phyloP scores from a whole-genome alignment of 2,888 invertebrate species.

The Zygogramma bicolorata region DNA sequence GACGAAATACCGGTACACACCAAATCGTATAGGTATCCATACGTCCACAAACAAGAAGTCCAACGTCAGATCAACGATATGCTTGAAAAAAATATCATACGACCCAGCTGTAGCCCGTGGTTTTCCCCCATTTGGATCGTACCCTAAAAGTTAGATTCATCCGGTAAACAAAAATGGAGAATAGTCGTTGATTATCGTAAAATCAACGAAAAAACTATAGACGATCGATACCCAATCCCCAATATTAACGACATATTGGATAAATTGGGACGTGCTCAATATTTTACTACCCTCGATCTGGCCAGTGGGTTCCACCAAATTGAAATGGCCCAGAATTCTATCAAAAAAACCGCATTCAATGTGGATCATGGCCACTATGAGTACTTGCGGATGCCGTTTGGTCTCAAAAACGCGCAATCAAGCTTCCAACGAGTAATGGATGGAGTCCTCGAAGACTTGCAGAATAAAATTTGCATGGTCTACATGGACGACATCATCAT shows the following conservation, averaged over 20 bases:
- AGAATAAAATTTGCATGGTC: constrained; percentile 32
- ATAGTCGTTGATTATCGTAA: constrained; percentile 23
- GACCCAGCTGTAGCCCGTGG: constrained; percentile 25
- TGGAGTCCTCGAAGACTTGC: constrained; percentile 33
- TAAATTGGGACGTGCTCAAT: constrained; percentile 19
- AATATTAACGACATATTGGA: too few species aligned
- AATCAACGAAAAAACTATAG: constrained; percentile 22
- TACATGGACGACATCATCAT: constrained; percentile 31
- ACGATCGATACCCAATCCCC: constrained; percentile 21
- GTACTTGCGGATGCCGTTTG: too few species aligned
- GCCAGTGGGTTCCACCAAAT: constrained; percentile 42
- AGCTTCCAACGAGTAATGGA: constrained; percentile 38
- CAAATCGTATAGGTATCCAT: too few species aligned
- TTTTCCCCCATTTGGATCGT: too few species aligned
- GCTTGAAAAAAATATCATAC: constrained; percentile 19
- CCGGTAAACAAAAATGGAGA: constrained; percentile 28
- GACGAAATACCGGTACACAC: too few species aligned
- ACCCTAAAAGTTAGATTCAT: constrained; percentile 34
- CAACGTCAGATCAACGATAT: constrained; percentile 12
- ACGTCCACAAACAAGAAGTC: constrained; percentile 7
- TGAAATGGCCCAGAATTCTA: constrained; percentile 27
- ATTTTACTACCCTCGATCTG: constrained; percentile 28
- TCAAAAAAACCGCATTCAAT: constrained; percentile 34
- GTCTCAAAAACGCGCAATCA: constrained; percentile 32
- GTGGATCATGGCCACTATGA: constrained; percentile 27